Base-by-base conservation (phyloP, 2,888 invertebrate species). In the Torymus tubicola region DNA sequence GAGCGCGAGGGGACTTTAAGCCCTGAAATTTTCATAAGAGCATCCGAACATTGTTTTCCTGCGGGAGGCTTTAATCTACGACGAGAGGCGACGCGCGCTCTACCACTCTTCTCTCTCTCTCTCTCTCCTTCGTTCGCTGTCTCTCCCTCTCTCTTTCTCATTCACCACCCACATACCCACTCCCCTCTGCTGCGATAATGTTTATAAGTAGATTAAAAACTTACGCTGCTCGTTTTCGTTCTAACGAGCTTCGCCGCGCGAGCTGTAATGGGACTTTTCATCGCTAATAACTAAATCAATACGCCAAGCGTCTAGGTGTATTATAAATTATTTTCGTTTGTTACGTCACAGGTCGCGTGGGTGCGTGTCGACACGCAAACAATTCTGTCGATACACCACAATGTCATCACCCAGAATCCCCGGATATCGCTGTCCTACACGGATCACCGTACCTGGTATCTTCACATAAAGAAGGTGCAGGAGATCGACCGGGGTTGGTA, bases 291-390 rank as follows among this genome's bases (percentile, higher is more conserved):
- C 31, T 31, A 31, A 31, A 31, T 31, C 31, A 31, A 31, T 31
- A 31, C 31, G 21, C 31, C 31, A 4, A 4, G 31, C 31, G 31
- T 31, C 31, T 31, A 31, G 31, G 31, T 31, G 31, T 52, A 14
- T 70, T 18, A 57, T 14, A 2, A 53, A 18, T 12, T 21, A n/a
- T 53, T 61, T 42, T 71, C 63, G 42, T 67, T 10, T 53, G 12
- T 72, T 53, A 2, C 24, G 61, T 67, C 31, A 31, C 84, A 97
- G 97, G 96, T 97, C 85, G 97, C 97, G 83, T 97, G 97, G 97
- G 97, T 97, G 14, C 94, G 96, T 58, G 96, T 97, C 65, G 97
- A 97, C 89, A 97, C 97, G 0, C 97, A 97, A 91, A 97, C 97
- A 1, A 97, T 97, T 87, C 93, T 97, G 77, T 96, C 97, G 80